Conservation (phyloP, 2,797 vertebrate species). For the Pseudomugil tenellus region DNA sequence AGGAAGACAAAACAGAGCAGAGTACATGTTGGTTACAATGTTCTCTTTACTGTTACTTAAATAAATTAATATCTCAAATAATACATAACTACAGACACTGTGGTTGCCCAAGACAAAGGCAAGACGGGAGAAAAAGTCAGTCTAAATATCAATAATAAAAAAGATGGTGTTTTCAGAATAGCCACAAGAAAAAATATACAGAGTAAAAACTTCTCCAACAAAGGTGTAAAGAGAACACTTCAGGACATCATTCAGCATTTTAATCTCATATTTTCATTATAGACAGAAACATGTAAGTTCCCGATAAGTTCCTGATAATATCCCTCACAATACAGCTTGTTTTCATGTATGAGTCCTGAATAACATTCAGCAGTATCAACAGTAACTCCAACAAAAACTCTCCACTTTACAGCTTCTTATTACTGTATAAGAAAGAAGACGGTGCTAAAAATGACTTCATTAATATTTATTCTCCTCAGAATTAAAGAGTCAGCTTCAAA, state of each 20-base stretch:
- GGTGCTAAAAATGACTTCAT: too few species aligned
- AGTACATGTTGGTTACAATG: neutral
- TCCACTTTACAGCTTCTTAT: too few species aligned
- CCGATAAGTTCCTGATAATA: conserved; percentile 30
- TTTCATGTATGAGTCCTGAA: conserved; percentile 14
- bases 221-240: conserved; percentile 12
- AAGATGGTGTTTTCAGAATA: conserved; percentile 17
- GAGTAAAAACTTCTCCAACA: conserved; percentile 5
- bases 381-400: conserved; percentile 9
- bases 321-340: conserved; percentile 20
- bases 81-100: neutral
- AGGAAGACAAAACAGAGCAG: neutral
- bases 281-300: conserved; percentile 29
- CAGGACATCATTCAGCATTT: neutral
- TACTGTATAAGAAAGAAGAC: too few species aligned
- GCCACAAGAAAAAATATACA: conserved; percentile 25
- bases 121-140: neutral
- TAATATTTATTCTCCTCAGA: conserved; percentile 40
- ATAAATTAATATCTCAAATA: neutral
- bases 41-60: neutral
- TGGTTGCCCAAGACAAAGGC: neutral
- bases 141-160: conserved; percentile 12
- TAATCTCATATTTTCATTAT: conserved; percentile 13
- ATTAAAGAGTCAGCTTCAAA: conserved; percentile 39
- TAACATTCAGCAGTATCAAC: neutral